Conservation (phyloP, 92 coral and sea anemone genomes). For the Porites cylindrica region DNA sequence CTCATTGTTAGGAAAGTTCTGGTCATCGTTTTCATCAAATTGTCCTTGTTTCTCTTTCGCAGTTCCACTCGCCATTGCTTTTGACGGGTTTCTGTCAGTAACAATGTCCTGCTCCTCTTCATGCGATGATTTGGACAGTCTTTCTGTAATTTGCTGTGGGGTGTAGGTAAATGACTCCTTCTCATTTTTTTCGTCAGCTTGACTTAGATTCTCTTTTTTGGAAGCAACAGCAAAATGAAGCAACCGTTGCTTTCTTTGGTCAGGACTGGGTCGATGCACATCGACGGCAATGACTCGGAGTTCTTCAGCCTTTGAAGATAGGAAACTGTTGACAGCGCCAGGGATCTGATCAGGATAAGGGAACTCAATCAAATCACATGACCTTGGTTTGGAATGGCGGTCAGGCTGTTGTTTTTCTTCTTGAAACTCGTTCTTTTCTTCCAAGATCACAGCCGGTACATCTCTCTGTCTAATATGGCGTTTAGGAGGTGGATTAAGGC, state of each 20-base stretch:
- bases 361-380: neutral
- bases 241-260: neutral
- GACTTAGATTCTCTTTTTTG: neutral
- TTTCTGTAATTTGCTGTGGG: neutral
- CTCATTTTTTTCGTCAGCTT: neutral
- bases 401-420: neutral
- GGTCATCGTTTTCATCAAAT: neutral
- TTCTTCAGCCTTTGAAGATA: neutral
- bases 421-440: neutral
- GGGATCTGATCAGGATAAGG: neutral
- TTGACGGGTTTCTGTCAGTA: constrained; percentile 3
- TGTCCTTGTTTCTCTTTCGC: neutral
- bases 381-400: neutral
- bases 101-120: neutral
- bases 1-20: neutral
- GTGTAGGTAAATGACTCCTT: neutral
- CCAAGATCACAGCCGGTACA: neutral
- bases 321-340: neutral
- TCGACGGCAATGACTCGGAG: neutral
- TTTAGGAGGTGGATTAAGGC: neutral
- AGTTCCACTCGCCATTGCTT: neutral
- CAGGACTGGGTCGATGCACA: neutral
- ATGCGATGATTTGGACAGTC: too few relatives aligned
- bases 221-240: neutral
- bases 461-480: neutral